These are phyloP conservation scores for Siniperca scherzeri DNA, from an alignment of 2,797 vertebrate species.

Conservation along the genomic window DNA sequence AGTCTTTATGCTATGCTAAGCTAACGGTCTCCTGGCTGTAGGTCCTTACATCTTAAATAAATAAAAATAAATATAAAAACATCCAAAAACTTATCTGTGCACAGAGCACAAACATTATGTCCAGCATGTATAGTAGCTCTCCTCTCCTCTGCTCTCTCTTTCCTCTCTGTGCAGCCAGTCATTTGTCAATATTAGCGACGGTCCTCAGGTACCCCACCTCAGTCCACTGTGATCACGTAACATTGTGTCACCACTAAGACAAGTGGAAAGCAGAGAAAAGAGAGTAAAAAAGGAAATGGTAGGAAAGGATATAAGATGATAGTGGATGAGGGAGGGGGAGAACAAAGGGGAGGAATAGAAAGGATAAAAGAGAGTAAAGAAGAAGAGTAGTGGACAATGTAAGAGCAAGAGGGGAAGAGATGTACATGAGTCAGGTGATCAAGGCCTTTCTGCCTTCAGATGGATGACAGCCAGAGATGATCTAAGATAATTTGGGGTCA, in stretches of 20 bases:
- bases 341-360: conserved; percentile 4
- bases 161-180: conserved; percentile 62
- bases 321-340: conserved; percentile 1
- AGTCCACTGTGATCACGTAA: conserved; percentile 70
- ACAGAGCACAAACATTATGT: conserved; percentile 47
- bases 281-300: conserved; percentile 1
- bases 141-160: conserved; percentile 39
- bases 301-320: conserved; percentile 24
- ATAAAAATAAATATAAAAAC: too few species aligned
- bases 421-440: conserved; percentile 12
- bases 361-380: background rate
- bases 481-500: conserved; percentile 52
- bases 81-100: background rate
- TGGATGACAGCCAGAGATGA: conserved; percentile 54
- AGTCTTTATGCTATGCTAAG: background rate
- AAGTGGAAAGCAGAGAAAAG: conserved; percentile 14
- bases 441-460: conserved; percentile 29
- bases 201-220: conserved; percentile 73
- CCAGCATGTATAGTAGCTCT: conserved; percentile 34
- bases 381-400: conserved; percentile 4
- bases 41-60: background rate
- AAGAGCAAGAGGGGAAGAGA: conserved; percentile 10
- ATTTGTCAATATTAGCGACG: conserved; percentile 87
- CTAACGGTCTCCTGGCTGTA: too few species aligned
- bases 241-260: conserved; percentile 43